Base-by-base conservation (phyloP, 2,797 vertebrate genomes). In the Lophius americanus region DNA sequence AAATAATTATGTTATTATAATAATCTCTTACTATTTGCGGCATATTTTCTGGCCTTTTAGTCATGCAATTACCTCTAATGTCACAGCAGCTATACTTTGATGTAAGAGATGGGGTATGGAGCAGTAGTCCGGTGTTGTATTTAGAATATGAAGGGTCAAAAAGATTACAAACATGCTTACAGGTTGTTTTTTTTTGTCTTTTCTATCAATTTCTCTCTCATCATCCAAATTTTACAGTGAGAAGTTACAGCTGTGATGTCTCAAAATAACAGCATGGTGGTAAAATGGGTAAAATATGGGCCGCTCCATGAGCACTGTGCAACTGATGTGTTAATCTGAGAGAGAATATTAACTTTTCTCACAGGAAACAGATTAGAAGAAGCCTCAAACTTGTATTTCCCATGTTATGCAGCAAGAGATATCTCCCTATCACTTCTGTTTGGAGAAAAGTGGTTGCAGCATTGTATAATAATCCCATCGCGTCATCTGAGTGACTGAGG, bases 391-490 rank as follows among this genome's bases (percentile, higher is more conserved):
- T 70, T 60, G 1, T 36, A 51, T n/a, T 58, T 35, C 37, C 53
- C 12, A 4, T 41, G 9, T 9, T 41, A 53, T 35, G 44, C 37
- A 4, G 36, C 55, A 43, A 46, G 37, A 35, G 53, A 23, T 36
- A 36, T 50, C 43, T 73, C 37, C 37, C 59, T 23, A 55, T 71
- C 54, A 70, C 68, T 72, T 79, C 42, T 74, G 68, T 81, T 78
- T 66, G 7, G 69, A 83, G 64, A 67, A 67, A 79, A 78, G 76
- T 50, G 67, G 55, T 78, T 47, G 55, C 72, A 60, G 60, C n/a
- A 37, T 58, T 51, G 72, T 72, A 60, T 59, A 85, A 75, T 89
- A 90, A 91, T 89, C 88, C 86, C 73, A 67, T 59, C 5, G 70
- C 52, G 63, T 83, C 76, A 86, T 75, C 72, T 5, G 43, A 85